phyloP scores from a whole-genome alignment of 2,113 vertebrate genomes.

The Mustelus asterias region DNA sequence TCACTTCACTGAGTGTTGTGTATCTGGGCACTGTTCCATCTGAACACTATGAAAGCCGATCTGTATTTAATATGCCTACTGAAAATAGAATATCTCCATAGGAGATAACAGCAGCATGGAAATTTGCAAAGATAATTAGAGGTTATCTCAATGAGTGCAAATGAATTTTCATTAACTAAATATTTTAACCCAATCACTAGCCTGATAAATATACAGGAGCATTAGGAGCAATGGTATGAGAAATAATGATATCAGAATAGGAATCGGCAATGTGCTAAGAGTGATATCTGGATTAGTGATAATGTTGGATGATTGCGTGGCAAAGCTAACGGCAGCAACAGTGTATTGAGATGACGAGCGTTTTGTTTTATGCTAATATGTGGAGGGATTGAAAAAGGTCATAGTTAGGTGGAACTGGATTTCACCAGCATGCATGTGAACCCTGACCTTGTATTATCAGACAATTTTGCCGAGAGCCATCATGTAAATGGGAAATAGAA shows the following conservation, averaged over 20 bases:
- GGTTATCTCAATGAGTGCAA: neutral
- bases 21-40: slow-evolving; percentile 7
- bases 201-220: neutral
- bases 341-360: neutral
- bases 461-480: neutral
- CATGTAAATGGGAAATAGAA: neutral
- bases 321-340: neutral
- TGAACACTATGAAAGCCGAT: slow-evolving; percentile 13
- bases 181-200: slow-evolving; percentile 11
- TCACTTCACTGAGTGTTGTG: slow-evolving; percentile 28
- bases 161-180: slow-evolving; percentile 6
- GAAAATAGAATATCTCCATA: slow-evolving; percentile 21
- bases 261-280: neutral
- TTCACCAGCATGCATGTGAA: too few species aligned
- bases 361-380: neutral
- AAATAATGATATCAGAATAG: neutral
- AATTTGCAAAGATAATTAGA: slow-evolving; percentile 32
- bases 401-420: neutral
- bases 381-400: neutral
- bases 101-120: slow-evolving; percentile 23
- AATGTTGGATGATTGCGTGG: neutral
- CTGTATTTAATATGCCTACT: slow-evolving; percentile 20
- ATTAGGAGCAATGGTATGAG: neutral
- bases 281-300: neutral
- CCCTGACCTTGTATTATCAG: neutral